Base-by-base conservation (phyloP, 2,888 invertebrate genomes). In the Trichogramma evanescens region DNA sequence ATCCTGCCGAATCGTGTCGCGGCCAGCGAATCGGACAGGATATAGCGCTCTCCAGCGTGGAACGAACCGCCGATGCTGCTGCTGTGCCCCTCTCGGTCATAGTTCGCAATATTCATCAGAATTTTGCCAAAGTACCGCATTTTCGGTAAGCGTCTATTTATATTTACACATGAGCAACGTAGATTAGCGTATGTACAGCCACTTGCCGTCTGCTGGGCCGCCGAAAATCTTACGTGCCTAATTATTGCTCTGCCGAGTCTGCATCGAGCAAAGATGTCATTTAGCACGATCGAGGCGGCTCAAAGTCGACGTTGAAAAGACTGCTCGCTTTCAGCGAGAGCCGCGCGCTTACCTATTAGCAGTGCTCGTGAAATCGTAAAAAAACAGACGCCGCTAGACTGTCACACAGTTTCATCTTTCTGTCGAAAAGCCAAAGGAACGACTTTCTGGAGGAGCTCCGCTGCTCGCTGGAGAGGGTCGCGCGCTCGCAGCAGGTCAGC, bases 401-500 rank as follows among this genome's bases (percentile, higher is more conserved):
- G 26, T 26, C 26, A 26, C 26, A 2, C 60, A 64, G 60, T 60
- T 62, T 62, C 60, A 44, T 62, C 55, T 64, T 52, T 60, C 43
- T 64, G 46, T 5, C 48, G 40, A 62, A 58, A 58, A 64, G 56
- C 45, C 46, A 58, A 10, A 56, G 50, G 13, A 53, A 4, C 9
- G 49, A 61, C 1, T 63, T 62, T 50, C 38, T 66, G 43, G 63
- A 63, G 45, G 60, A 63, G 44, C 51, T 66, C 42, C 44, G 50
- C 3, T 59, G 57, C 8, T 55, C 58, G 1, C 54, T 65, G 10
- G 42, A 43, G 4, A 46, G 38, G 43, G 41, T 57, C 52, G 54
- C 50, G 2, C 54, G 55, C 4, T 56, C 66, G 26, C 64, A 65
- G 1, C 53, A 59, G n/a, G 65, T 70, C 5, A 66, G 63, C 61